Conservation (phyloP, 2,113 vertebrate genomes). For the Ornithorhynchus anatinus region DNA sequence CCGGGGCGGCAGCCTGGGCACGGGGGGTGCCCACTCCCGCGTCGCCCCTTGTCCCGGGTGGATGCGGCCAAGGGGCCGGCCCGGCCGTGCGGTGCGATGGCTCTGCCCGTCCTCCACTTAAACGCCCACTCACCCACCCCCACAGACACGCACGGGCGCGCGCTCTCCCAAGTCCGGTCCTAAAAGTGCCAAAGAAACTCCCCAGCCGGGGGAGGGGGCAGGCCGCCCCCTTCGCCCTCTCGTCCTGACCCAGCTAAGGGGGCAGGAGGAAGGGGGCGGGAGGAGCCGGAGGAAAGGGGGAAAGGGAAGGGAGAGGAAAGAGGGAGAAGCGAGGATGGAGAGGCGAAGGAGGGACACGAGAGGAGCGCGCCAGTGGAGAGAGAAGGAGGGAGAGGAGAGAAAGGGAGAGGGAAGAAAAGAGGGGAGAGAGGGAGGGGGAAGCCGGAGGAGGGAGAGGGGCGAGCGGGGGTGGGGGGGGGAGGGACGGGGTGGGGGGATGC, state of each 20-base stretch:
- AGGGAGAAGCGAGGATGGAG: constrained; percentile 21
- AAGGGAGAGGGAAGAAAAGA: not conserved
- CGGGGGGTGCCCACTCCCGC: constrained; percentile 9
- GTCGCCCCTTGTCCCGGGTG: constrained; percentile 54
- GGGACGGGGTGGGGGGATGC: constrained; percentile 20
- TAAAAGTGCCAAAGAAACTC: constrained; percentile 16
- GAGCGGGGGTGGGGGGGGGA: constrained; percentile 59
- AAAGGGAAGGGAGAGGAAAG: constrained; percentile 11
- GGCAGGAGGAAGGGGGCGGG: constrained; percentile 17
- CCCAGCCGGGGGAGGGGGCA: constrained; percentile 20
- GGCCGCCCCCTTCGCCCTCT: constrained; percentile 20
- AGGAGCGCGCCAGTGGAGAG: constrained; percentile 25
- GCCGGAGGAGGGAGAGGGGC: not conserved
- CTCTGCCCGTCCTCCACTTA: not conserved
- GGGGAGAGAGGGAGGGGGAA: not conserved
- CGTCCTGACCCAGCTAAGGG: not conserved
- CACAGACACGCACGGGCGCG: not conserved
- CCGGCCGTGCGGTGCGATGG: constrained; percentile 1
- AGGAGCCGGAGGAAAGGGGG: constrained; percentile 9
- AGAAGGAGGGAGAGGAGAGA: not conserved
- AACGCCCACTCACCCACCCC: constrained; percentile 2
- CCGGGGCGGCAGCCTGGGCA: constrained; percentile 74
- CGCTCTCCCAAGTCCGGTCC: constrained; percentile 35
- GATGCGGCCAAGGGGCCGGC: constrained; percentile 47
- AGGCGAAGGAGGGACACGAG: not conserved